Evolutionary conservation across 1,140 invertebrate species (phyloP).

Genomic region (Drosophila nasuta): DNA sequence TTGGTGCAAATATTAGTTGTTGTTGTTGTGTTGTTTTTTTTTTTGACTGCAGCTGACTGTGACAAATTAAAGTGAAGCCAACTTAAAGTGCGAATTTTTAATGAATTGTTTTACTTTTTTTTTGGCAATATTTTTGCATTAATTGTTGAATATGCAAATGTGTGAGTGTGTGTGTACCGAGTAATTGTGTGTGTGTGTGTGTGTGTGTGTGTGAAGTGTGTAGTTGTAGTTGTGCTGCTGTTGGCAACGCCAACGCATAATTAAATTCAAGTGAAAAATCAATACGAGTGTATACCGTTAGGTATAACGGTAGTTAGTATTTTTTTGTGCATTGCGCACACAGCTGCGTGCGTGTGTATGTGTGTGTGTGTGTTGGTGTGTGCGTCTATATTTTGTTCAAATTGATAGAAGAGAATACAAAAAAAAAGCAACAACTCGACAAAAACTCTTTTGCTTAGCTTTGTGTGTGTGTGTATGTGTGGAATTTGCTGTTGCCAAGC

Average conservation of each 20-base stretch:
- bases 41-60: not conserved
- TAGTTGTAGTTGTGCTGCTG: conserved; percentile 13
- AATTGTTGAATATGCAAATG: not conserved
- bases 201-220: conserved; percentile 6
- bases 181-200: no score
- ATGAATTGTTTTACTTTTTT: not conserved
- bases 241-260: conserved; percentile 41
- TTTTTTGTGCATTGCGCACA: conserved; percentile 50
- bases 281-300: conserved; percentile 44
- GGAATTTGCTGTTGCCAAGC: conserved; percentile 31
- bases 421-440: not conserved
- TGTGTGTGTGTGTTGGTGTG: conserved; percentile 3
- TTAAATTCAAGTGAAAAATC: conserved; percentile 60
- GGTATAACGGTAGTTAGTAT: conserved; percentile 40
- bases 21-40: not conserved
- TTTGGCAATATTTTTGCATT: not conserved
- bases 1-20: not conserved
- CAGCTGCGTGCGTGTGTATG: conserved; percentile 11
- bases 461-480: conserved; percentile 10
- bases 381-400: not conserved
- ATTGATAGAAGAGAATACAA: not conserved
- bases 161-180: not conserved
- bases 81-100: not conserved
- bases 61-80: not conserved
- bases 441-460: conserved; percentile 3